Evolutionary conservation across 2,888 invertebrate species (phyloP).

Genomic region (Celastrina argiolus): DNA sequence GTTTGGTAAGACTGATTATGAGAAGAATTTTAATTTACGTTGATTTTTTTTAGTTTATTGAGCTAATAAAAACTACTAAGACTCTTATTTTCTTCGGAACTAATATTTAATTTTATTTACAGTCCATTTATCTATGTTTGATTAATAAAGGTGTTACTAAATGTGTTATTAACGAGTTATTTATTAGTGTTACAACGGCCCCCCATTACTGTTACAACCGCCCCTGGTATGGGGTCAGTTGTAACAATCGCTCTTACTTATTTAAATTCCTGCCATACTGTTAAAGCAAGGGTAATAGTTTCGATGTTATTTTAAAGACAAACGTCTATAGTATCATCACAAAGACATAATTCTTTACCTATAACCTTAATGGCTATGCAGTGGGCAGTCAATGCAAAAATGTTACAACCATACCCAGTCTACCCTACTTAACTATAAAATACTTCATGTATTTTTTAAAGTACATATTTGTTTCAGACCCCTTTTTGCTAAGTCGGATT

Average conservation of each 20-base stretch:
- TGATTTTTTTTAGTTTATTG: not conserved
- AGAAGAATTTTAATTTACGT: not conserved
- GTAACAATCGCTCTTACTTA: slow-evolving; percentile 17
- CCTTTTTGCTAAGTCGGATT: no score
- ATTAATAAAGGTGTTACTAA: slow-evolving; percentile 2
- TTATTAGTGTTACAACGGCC: slow-evolving; percentile 1
- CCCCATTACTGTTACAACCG: slow-evolving; percentile 18
- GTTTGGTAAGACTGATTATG: not conserved
- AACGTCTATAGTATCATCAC: not conserved
- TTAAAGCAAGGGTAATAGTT: not conserved
- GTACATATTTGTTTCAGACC: no score
- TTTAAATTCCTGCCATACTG: slow-evolving; percentile 3
- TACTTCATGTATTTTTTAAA: no score
- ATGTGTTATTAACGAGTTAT: not conserved
- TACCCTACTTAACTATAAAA: no score
- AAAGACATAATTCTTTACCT: not conserved
- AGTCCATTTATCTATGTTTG: not conserved
- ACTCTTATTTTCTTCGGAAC: no score
- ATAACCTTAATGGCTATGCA: not conserved
- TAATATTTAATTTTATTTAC: not conserved
- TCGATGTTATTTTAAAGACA: slow-evolving; percentile 13
- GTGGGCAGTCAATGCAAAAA: not conserved
- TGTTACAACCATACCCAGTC: no score
- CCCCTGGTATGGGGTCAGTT: slow-evolving; percentile 22
- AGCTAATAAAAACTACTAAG: no score